Base-by-base conservation (phyloP, 1,140 invertebrate species). In the Helicoverpa zea region DNA sequence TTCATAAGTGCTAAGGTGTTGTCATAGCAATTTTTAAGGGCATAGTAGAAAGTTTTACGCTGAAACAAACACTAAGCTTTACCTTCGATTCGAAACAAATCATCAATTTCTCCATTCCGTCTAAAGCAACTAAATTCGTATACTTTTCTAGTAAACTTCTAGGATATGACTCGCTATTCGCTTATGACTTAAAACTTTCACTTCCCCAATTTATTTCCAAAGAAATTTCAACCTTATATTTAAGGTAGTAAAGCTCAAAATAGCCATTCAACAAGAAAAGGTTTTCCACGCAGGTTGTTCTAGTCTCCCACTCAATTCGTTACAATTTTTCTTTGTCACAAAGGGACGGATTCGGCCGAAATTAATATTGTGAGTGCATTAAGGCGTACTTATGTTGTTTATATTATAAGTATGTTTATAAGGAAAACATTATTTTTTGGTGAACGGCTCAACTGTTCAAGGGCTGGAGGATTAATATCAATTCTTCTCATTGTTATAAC, bases 241-340 rank as follows among this genome's bases (percentile, higher is more conserved):
- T 1, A 35, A 16, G n/a, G 0, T 0, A 3, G 70, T 79, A 90
- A 51, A 81, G 82, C 81, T 66, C 29, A 81, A 54, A 78, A 88
- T 87, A 10, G 72, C 14, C 2, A 29, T 66, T 13, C 66, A 9
- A 5, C 52, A 49, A 18, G 72, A 76, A 86, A 88, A 84, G 83
- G 83, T 83, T 86, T 72, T 85, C 85, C 74, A 86, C 86, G 84
- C 90, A 94, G 92, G 92, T 93, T 91, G 89, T 83, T 90, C 79
- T 75, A 88, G 86, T 84, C 87, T 70, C 84, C 82, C 86, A 89
- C 88, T 89, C 88, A 80, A 91, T 92, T 92, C 90, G 90, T 92
- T 93, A 91, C 91, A 93, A 94, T 94, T 94, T 94, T 94, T 94
- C 93, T 93, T 92, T 93, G 93, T 94, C 92, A 92, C 92, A 93